These are phyloP conservation scores for Pseudochaenichthys georgianus DNA, from an alignment of 2,797 vertebrate species.

Conservation along the genomic window DNA sequence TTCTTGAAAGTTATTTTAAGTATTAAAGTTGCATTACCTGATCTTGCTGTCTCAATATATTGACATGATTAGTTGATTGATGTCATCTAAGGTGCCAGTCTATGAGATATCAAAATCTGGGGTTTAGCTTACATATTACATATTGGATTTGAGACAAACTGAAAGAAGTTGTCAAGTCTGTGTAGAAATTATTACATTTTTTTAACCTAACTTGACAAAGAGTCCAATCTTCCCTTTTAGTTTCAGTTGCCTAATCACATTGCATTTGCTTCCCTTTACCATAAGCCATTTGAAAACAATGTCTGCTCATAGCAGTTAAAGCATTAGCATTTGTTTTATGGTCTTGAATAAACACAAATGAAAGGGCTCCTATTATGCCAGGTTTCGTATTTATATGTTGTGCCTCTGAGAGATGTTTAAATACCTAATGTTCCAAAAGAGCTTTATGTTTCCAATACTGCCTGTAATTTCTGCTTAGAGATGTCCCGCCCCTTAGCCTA, in stretches of 20 bases:
- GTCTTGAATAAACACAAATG: too few species aligned
- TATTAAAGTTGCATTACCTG: conserved; percentile 10
- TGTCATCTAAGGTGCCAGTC: not conserved
- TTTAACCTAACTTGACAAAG: too few species aligned
- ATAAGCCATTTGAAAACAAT: not conserved
- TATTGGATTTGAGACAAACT: not conserved
- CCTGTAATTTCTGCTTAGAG: too few species aligned
- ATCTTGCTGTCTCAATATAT: conserved; percentile 23
- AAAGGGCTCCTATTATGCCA: too few species aligned
- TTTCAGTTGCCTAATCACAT: not conserved
- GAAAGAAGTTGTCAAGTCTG: not conserved
- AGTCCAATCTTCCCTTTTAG: not conserved
- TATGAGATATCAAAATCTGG: not conserved
- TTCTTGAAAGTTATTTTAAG: conserved; percentile 35
- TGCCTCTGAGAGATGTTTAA: too few species aligned
- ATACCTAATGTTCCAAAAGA: too few species aligned
- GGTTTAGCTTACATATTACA: not conserved
- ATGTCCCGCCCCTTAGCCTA: too few species aligned
- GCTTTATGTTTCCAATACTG: too few species aligned
- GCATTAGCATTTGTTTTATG: not conserved
- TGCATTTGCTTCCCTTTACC: not conserved
- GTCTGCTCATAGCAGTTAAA: too few species aligned
- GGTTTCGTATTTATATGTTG: too few species aligned
- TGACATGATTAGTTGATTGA: conserved; percentile 22
- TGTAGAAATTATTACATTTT: not conserved